Evolutionary conservation across 2,797 vertebrate genomes (phyloP), one percentile per base, ranked within the genome.

Genomic region (Triplophysa bombifrons): DNA sequence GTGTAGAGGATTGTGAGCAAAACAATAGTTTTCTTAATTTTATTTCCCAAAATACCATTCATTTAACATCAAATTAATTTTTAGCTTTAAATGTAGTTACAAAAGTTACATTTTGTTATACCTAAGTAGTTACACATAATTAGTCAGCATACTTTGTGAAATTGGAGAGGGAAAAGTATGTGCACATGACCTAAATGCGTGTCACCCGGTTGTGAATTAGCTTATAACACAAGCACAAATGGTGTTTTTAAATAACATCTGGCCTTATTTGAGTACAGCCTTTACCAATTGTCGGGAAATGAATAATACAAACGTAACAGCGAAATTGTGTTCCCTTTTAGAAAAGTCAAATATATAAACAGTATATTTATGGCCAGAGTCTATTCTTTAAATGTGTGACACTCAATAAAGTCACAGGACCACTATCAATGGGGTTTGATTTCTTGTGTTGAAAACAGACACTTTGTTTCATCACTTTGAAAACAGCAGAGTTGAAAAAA

Each of bases 401-500:
- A 55, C 11, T 2, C 12, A 46, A 17, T n/a, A 56, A 50, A 38
- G 56, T 70, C 27, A 41, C 44, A 63, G 63, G 67, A 64, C n/a
- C 27, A 10, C 12, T 51, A 71, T 78, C 56, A 53, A 10, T 8
- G 25, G 27, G 16, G 53, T 63, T 38, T n/a, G 44, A 78, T 71
- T 70, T 78, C 58, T 56, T 53, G 50, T 71, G 67, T 50, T 69
- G 63, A 11, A 82, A 80, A 56, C 22, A 71, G 20, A 50, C 20
- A 4, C 66, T 60, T 79, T 76, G 78, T 85, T 83, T 89, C 87
- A 80, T 74, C 79, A 64, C 19, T 78, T 74, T 85, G 50, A 80
- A 72, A 80, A 53, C 82, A 46, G 80, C 82, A 64, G 65, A 85
- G 74, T 83, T 82, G 4, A 87, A 88, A 89, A 64, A 64, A 72